Conservation (phyloP, 2,888 invertebrate species). For the Cheilosia soror region DNA sequence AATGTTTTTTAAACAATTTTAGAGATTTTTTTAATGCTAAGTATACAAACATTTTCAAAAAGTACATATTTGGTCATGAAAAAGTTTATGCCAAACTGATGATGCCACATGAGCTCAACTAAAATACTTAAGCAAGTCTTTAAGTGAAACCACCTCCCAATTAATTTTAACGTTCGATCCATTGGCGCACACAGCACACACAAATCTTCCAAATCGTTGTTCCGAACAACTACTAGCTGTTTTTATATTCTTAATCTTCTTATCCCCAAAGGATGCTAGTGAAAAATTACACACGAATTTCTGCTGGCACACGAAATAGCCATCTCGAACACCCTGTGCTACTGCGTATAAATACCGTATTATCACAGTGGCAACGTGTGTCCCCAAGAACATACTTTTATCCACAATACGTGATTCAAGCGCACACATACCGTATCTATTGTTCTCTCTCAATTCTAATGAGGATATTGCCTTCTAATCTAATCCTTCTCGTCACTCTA, state of each 20-base stretch:
- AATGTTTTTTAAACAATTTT: too few relatives aligned
- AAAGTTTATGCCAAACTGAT: too few relatives aligned
- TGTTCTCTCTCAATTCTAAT: conserved; percentile 58
- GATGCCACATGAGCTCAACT: too few relatives aligned
- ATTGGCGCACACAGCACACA: not conserved
- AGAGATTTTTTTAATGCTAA: too few relatives aligned
- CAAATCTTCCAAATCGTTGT: not conserved
- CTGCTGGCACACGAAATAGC: conserved; percentile 17
- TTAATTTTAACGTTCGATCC: not conserved
- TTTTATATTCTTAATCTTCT: conserved; percentile 19
- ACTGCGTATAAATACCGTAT: conserved; percentile 36
- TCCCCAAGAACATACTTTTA: conserved; percentile 45
- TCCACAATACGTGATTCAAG: conserved; percentile 40
- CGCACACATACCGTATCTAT: conserved; percentile 12
- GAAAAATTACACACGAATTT: conserved; percentile 16
- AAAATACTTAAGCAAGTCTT: too few relatives aligned
- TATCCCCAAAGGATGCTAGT: not conserved
- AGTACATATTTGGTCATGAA: too few relatives aligned
- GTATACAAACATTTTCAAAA: too few relatives aligned
- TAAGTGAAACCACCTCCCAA: too few relatives aligned
- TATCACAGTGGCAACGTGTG: conserved; percentile 51
- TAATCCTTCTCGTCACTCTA: conserved; percentile 51
- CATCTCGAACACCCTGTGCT: conserved; percentile 39
- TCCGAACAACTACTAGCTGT: not conserved
- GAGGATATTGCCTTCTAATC: conserved; percentile 72